phyloP scores from a whole-genome alignment of 2,113 vertebrate species.

The Chlamydotis undulata region DNA sequence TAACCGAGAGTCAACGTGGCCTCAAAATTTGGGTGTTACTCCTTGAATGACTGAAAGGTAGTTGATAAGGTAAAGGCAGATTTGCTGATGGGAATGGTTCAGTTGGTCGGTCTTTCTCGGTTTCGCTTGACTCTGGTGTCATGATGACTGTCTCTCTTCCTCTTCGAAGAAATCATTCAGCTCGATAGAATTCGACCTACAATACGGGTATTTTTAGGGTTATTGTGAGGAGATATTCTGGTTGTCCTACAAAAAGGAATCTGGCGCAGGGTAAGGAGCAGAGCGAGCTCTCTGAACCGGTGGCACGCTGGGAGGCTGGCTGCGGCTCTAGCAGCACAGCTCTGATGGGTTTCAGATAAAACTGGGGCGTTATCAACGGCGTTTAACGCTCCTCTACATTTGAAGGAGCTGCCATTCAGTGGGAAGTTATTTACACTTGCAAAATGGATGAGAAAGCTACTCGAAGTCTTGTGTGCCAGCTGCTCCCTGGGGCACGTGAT shows the following conservation, averaged over 20 bases:
- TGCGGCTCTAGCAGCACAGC: background rate
- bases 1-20: background rate
- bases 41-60: background rate
- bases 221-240: background rate
- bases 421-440: background rate
- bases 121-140: rapidly evolving
- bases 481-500: rapidly evolving
- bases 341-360: background rate
- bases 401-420: background rate
- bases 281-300: background rate
- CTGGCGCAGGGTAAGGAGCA: background rate
- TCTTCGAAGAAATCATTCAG: background rate
- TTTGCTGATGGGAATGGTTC: background rate
- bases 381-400: rapidly evolving
- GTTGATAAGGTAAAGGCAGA: background rate
- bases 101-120: background rate
- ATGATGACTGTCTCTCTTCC: background rate
- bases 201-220: background rate
- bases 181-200: background rate
- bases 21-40: background rate
- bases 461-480: background rate
- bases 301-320: rapidly evolving
- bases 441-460: background rate
- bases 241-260: background rate
- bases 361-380: rapidly evolving